Evolutionary conservation across 2,113 vertebrate species (phyloP), one percentile per base, ranked within the genome.

Genomic region (Oreochromis tanganicae): DNA sequence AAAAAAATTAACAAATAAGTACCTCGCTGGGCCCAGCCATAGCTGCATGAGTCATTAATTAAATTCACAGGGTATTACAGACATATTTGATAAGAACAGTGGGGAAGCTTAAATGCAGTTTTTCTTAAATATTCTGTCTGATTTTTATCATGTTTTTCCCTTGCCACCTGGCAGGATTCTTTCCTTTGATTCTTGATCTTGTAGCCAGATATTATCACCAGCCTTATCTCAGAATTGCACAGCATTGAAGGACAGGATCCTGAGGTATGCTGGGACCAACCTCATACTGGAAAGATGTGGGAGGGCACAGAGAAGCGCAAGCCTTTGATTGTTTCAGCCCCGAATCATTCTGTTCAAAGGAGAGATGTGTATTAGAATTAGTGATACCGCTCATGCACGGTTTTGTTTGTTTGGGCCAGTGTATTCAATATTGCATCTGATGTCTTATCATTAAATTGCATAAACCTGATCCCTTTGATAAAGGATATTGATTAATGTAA

Each of bases 171-270:
- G 57, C 68, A 84, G 85, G 75, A 91, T 87, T 85, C n/a, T 41
- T 91, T 81, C 12, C 55, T 94, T 94, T 92, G 82, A 93, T 86
- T 88, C 78, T 88, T 86, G 84, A 93, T 92, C 91, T 87, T 34
- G 13, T 81, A 89, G 89, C 90, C 89, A 87, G 89, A 92, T 86
- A 80, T 89, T 92, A 94, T 94, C 90, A 41, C n/a, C 21, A 52
- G 82, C 63, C 93, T 93, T 91, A 93, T 95, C 91, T 84, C 83
- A 83, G 91, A 84, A 71, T 61, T 85, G 71, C 91, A 86, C 85
- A 82, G 86, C 73, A 57, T 81, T 79, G 63, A 91, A 90, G 89
- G 92, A 95, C 88, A 61, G 89, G 68, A 85, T 84, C 90, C 81
- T 36, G 85, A 93, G 83, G 87, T 50, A 89, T n/a, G 32, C 79